Base-by-base conservation (phyloP, 2,888 invertebrate genomes). In the Fragum whitleyi region DNA sequence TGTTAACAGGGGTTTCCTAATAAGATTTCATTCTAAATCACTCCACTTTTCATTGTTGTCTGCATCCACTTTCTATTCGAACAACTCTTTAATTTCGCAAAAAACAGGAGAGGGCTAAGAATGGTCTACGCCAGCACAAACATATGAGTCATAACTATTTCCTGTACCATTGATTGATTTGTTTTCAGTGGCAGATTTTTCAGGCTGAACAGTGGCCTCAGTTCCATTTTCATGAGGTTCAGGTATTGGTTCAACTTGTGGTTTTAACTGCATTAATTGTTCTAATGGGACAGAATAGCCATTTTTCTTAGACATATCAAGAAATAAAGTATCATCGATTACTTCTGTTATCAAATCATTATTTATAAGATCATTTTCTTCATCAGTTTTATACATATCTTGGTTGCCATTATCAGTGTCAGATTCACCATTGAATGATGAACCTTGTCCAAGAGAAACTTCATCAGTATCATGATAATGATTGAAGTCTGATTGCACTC, bases 101-200 rank as follows among this genome's bases (percentile, higher is more conserved):
- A n/a, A n/a, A n/a, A n/a, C n/a, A n/a, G n/a, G n/a, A n/a, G n/a
- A n/a, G n/a, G n/a, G n/a, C n/a, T n/a, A n/a, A n/a, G n/a, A n/a
- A n/a, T n/a, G n/a, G n/a, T n/a, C n/a, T n/a, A 23, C n/a, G n/a
- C 26, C 36, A 39, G 65, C 65, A 65, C 65, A 65, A 23, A 65
- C 65, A 26, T 65, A 65, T 14, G 65, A 23, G 21, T 65, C 65
- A 26, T 21, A 65, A 42, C 65, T 65, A 19, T 65, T 32, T 11
- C n/a, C n/a, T 9, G 62, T 29, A 36, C 36, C 26, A 42, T n/a
- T 42, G 14, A 42, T 2, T 42, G 47, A 26, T 42, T 39, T 16
- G 2, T 42, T 36, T 26, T 42, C 42, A 9, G 19, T 42, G 23
- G 23, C 21, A n/a, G 23, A 42, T 32, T 32, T 62, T 9, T 28